Base-by-base conservation (phyloP, 2,888 invertebrate species). In the Hesperia comma region DNA sequence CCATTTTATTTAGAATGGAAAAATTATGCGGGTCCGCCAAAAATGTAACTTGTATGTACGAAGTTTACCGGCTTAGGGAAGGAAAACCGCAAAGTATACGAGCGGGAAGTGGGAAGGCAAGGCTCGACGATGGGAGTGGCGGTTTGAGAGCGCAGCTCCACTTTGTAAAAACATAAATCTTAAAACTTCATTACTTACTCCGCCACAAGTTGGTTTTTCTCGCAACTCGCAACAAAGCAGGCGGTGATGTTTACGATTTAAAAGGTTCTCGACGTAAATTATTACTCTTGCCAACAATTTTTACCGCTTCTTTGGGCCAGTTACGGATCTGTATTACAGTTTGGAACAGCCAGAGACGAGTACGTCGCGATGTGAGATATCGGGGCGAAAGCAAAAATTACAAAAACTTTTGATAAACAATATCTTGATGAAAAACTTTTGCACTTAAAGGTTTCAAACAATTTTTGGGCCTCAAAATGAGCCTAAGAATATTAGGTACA, bases 231-330 rank as follows among this genome's bases (percentile, higher is more conserved):
- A 79, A 81, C 83, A 80, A 72, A 72, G 73, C 72, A 79, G 79
- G 77, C 81, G 78, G 78, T 82, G 83, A 87, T 87, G 87, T 88
- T 89, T 89, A 88, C 88, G 85, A 87, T 88, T 89, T 90, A 88
- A 89, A 89, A 89, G 88, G 87, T 86, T 89, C 86, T 79, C 79
- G 86, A 86, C 87, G 84, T 90, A 86, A 90, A 87, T 87, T 88
- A 88, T 90, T 86, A 82, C 84, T 80, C 82, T 83, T 84, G 82
- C 79, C 77, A 80, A 82, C 81, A 86, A 81, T 86, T 88, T 78
- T 76, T 75, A 75, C 74, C 70, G 71, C 68, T 67, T 72, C 71
- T 68, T 69, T 68, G 72, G 72, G 70, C 75, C 78, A 78, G 81
- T 80, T 81, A 77, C 77, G 33, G 46, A 58, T 26, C 33, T 17